phyloP scores from a whole-genome alignment of 2,888 invertebrate genomes.

The Acanthosoma haemorrhoidale region DNA sequence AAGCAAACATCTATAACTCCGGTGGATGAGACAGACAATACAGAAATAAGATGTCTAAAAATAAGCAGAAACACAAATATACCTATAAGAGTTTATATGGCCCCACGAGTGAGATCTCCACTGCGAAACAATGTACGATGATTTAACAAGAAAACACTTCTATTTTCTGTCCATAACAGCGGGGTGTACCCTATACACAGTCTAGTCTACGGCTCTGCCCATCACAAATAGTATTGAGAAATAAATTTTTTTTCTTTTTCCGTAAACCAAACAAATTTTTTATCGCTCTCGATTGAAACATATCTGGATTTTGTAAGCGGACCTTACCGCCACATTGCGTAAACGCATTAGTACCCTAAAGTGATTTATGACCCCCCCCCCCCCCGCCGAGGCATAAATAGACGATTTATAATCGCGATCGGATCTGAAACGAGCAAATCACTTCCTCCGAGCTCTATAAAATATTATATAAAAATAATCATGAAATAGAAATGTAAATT shows the following conservation, averaged over 20 bases:
- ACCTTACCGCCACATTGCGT: neutral
- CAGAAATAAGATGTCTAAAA: constrained; percentile 5
- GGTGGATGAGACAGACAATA: constrained; percentile 14
- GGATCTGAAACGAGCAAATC: too few species aligned
- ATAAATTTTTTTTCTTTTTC: neutral
- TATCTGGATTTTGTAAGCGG: neutral
- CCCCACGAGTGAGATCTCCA: neutral
- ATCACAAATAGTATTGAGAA: neutral
- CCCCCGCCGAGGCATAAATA: too few species aligned
- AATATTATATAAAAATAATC: neutral
- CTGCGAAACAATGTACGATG: neutral
- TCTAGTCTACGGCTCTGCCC: neutral
- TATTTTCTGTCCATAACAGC: neutral
- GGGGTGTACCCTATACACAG: neutral
- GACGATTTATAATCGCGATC: too few species aligned
- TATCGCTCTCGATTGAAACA: neutral
- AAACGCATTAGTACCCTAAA: neutral
- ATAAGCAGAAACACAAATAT: neutral
- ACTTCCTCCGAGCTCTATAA: neutral
- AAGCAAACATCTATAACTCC: too few species aligned
- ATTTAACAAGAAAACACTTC: constrained; percentile 5
- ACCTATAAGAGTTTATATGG: neutral
- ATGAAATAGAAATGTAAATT: neutral
- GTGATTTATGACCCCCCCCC: neutral
- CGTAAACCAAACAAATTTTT: neutral